Evolutionary conservation across 2,113 vertebrate genomes (phyloP), one percentile per base, ranked within the genome.

Genomic region (Periophthalmodon schlosseri): DNA sequence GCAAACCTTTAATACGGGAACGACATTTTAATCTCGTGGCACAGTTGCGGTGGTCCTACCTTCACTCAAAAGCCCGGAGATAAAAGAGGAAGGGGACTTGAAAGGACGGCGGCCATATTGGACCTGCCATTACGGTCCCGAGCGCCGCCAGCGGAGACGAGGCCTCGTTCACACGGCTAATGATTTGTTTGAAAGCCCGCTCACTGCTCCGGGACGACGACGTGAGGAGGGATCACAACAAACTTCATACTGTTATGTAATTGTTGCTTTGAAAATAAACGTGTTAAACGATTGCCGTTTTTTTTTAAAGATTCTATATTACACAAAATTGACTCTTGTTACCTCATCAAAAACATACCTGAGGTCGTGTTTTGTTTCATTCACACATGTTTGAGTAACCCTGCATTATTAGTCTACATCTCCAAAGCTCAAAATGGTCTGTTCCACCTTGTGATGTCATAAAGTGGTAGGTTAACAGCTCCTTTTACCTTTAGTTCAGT

Each of bases 151-250:
- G 63, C 13, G 69, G 23, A 47, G 36, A 18, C 57, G 57, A 67
- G 70, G 67, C 46, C 66, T 80, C 74, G 46, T 24, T 66, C 54
- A 74, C 67, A 74, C 28, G 61, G 33, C 68, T 81, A 82, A 84
- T 74, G 79, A 85, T 76, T 80, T 76, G 60, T 77, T 77, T 76
- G 63, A 76, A 75, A 83, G 76, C 72, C 74, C 69, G 49, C 76
- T 77, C 61, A n/a, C 49, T 77, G 70, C 68, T 76, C 65, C 58
- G 57, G 85, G 70, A 46, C 56, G 79, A 67, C 70, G 63, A 68
- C 68, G 72, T 72, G 76, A 73, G 73, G 52, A 76, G 34, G 18
- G 13, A 28, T 12, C 15, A 15, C 57, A 58, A 1, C 11, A 60
- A 60, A 60, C 49, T n/a, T 21, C 2, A 56, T 21, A 49, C 7